phyloP scores from a whole-genome alignment of 1,140 invertebrate species.

The Contarinia nasturtii region DNA sequence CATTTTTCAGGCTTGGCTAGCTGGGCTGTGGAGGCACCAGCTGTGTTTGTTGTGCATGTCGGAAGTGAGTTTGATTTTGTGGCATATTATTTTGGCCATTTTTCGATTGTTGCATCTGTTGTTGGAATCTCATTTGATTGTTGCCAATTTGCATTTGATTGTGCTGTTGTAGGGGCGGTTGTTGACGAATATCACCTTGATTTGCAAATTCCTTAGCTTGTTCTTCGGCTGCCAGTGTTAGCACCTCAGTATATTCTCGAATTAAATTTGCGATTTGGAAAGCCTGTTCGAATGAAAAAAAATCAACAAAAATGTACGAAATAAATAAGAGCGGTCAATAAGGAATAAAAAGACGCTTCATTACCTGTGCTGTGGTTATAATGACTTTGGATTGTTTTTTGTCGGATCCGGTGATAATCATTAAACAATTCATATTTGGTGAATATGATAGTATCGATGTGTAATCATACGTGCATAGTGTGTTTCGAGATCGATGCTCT shows the following conservation, averaged over 20 bases:
- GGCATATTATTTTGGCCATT: not conserved
- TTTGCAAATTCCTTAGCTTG: not conserved
- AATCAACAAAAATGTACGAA: not conserved
- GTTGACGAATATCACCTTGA: not conserved
- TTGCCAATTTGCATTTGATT: not conserved
- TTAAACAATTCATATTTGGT: constrained; percentile 70
- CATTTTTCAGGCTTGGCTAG: no score
- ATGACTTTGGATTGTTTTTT: constrained; percentile 84
- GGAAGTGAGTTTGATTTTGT: constrained; percentile 1
- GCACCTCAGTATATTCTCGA: constrained; percentile 67
- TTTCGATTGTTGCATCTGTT: not conserved
- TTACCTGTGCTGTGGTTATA: constrained; percentile 65
- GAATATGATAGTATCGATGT: constrained; percentile 70
- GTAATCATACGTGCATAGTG: constrained; percentile 78
- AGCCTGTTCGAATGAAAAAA: constrained; percentile 38
- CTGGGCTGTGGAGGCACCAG: constrained; percentile 4
- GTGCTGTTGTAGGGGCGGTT: not conserved
- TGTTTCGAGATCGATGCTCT: constrained; percentile 69
- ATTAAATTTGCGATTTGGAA: constrained; percentile 87
- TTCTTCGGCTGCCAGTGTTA: not conserved
- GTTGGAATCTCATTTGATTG: not conserved
- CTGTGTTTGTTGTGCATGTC: not conserved
- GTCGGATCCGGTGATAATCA: constrained; percentile 74
- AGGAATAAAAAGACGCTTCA: not conserved
- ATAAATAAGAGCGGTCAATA: not conserved